Conservation (phyloP, 2,797 vertebrate genomes). For the Neosalanx taihuensis region DNA sequence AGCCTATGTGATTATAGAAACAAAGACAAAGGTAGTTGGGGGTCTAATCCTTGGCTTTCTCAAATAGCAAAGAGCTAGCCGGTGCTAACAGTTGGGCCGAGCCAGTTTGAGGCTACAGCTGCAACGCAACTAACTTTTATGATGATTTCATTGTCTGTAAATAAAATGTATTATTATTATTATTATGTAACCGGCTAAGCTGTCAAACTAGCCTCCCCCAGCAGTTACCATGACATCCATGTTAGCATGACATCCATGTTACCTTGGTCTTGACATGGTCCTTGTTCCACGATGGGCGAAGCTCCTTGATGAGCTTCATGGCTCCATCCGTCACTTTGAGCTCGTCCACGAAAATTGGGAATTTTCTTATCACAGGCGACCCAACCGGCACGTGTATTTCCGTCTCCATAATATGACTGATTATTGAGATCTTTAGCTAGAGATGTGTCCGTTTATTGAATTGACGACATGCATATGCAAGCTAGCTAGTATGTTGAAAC, state of each 20-base stretch:
- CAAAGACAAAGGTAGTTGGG: too few species aligned
- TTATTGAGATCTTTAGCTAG: conserved; percentile 12
- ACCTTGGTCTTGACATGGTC: conserved; percentile 85
- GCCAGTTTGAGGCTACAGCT: too few species aligned
- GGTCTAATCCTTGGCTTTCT: neutral
- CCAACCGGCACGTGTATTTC: conserved; percentile 78
- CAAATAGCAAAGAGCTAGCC: neutral
- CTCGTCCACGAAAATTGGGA: conserved; percentile 81
- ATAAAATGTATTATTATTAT: too few species aligned
- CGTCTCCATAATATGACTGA: conserved; percentile 69
- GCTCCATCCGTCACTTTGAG: conserved; percentile 83
- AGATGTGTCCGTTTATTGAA: conserved; percentile 24
- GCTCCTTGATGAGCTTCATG: conserved; percentile 84
- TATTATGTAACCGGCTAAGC: neutral
- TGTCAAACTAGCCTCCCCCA: neutral
- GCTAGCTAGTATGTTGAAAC: neutral
- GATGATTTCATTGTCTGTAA: too few species aligned
- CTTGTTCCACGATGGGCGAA: conserved; percentile 84
- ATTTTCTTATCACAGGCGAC: conserved; percentile 74
- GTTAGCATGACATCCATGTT: conserved; percentile 28
- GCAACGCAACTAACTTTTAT: neutral
- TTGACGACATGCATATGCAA: conserved; percentile 32
- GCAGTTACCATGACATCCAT: neutral
- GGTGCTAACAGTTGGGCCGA: neutral
- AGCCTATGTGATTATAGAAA: neutral